Conservation (phyloP, 2,113 vertebrate genomes). For the Syngnathoides biaculeatus region DNA sequence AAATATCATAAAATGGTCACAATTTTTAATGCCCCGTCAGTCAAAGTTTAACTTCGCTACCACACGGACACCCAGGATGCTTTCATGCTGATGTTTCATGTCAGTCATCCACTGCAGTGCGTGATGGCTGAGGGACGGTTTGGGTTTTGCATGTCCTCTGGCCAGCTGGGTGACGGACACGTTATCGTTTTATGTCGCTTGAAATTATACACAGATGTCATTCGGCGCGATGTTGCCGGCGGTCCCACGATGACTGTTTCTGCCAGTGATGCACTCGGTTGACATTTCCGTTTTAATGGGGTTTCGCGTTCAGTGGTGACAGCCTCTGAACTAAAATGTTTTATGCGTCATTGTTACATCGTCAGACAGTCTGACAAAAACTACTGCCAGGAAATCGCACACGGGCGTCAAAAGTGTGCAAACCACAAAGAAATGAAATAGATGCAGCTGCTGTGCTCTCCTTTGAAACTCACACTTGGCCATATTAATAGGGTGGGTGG, state of each 20-base stretch:
- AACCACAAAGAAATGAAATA: background rate
- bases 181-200: conserved; percentile 10
- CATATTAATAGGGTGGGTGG: too few species aligned
- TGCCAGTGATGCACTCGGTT: conserved; percentile 2
- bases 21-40: background rate
- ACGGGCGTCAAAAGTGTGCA: background rate
- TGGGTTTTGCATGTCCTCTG: conserved; percentile 1
- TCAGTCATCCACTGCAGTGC: conserved; percentile 8
- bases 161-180: background rate
- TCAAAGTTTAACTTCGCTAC: background rate
- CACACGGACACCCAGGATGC: background rate
- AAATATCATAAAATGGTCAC: background rate
- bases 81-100: background rate
- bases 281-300: background rate
- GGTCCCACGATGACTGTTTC: conserved; percentile 1
- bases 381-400: background rate
- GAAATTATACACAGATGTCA: conserved; percentile 12
- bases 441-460: background rate
- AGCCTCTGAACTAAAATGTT: conserved; percentile 5
- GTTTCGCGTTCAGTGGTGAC: conserved; percentile 3
- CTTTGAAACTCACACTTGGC: background rate
- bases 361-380: background rate
- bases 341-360: background rate
- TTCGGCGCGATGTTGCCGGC: background rate
- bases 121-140: background rate